These are phyloP conservation scores for Pangasius djambal DNA, from an alignment of 2,797 vertebrate species.

Conservation along the genomic window DNA sequence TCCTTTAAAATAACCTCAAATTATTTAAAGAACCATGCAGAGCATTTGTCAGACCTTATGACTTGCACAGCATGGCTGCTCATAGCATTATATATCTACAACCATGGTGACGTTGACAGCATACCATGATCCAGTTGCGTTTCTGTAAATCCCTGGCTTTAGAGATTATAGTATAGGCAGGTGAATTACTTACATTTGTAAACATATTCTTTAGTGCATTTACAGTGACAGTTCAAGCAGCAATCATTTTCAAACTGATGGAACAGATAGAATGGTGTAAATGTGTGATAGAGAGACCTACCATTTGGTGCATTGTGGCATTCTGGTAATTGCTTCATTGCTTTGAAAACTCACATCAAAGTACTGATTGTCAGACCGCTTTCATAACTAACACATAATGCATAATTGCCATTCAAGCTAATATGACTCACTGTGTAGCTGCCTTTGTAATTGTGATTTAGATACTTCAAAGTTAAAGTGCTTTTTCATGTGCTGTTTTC, in stretches of 20 bases:
- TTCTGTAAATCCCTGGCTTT: not conserved
- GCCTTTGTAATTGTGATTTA: slow-evolving; percentile 43
- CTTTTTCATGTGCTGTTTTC: slow-evolving; percentile 20
- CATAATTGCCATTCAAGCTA: slow-evolving; percentile 36
- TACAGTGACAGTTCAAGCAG: not conserved
- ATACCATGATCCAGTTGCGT: not conserved
- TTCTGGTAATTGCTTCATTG: slow-evolving; percentile 10
- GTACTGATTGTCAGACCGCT: slow-evolving; percentile 29
- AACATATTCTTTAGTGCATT: not conserved
- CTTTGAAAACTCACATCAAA: slow-evolving; percentile 39
- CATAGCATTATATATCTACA: not conserved
- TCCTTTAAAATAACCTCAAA: not conserved
- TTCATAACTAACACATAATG: slow-evolving; percentile 36
- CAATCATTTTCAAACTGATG: not conserved
- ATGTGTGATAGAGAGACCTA: not conserved
- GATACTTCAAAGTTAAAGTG: slow-evolving; percentile 33
- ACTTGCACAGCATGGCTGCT: not conserved
- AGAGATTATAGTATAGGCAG: not conserved
- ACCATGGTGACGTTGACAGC: not conserved
- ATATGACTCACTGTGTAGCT: slow-evolving; percentile 39
- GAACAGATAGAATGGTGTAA: not conserved
- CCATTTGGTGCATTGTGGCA: slow-evolving; percentile 14
- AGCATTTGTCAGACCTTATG: not conserved
- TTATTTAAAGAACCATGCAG: not conserved
- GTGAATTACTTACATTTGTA: not conserved